These are phyloP conservation scores for Simalia tracyae DNA, from an alignment of 2,797 vertebrate genomes.

Conservation along the genomic window DNA sequence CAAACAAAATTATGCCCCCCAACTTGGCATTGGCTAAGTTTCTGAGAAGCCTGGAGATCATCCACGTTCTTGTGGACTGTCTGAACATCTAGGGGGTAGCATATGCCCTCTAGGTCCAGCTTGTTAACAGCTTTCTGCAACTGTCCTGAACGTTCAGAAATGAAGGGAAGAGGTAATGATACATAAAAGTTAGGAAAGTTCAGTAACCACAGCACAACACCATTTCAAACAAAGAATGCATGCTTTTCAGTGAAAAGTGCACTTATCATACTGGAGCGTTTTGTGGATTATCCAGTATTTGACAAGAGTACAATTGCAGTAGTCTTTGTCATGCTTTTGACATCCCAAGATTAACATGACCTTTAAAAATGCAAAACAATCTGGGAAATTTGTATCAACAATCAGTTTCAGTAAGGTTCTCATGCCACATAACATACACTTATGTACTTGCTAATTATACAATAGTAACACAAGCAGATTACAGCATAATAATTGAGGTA, in stretches of 20 bases:
- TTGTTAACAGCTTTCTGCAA: neutral
- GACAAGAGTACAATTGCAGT: constrained; percentile 30
- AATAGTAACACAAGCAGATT: neutral
- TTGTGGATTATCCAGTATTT: neutral
- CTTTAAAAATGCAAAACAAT: constrained; percentile 38
- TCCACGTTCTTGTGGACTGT: neutral
- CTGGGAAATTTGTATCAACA: constrained; percentile 1
- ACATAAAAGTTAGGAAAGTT: neutral
- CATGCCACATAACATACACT: neutral
- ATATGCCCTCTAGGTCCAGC: neutral
- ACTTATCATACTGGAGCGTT: neutral
- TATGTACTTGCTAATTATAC: constrained; percentile 9
- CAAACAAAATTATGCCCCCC: neutral
- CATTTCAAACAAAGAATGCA: neutral
- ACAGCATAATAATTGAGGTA: neutral
- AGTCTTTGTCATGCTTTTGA: constrained; percentile 18
- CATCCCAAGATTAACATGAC: constrained; percentile 33
- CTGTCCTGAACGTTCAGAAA: neutral
- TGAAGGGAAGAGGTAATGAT: neutral
- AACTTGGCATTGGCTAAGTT: neutral
- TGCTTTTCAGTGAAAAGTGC: neutral
- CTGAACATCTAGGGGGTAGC: neutral
- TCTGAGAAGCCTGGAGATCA: neutral
- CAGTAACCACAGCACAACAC: neutral
- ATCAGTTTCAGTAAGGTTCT: neutral